Conservation (phyloP, 2,113 vertebrate species). For the Megalops atlanticus region DNA sequence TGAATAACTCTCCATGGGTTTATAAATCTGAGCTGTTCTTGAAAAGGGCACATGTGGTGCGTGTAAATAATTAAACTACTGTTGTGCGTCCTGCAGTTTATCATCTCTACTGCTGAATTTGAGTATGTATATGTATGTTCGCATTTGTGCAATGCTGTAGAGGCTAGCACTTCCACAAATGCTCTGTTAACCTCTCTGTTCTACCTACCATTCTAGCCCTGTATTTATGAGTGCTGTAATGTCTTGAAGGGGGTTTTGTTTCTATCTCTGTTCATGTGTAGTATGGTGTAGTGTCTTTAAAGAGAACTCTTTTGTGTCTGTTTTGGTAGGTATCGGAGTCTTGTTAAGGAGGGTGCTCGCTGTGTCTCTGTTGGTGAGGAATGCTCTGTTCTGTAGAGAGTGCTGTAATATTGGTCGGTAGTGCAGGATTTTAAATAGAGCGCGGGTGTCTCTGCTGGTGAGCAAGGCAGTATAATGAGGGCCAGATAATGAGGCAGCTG, state of each 20-base stretch:
- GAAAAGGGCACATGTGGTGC: background rate
- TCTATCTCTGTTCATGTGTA: too few relatives aligned
- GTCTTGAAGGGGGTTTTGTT: too few relatives aligned
- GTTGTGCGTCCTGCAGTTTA: background rate
- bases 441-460: background rate
- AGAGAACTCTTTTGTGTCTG: background rate
- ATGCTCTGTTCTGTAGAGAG: background rate
- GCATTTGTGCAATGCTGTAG: background rate
- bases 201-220: too few relatives aligned
- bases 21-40: constrained; percentile 15
- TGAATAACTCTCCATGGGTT: background rate
- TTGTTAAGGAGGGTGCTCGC: background rate
- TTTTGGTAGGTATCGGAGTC: background rate
- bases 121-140: background rate
- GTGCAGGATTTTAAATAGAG: background rate
- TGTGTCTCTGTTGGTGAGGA: background rate
- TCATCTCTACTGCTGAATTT: too few relatives aligned
- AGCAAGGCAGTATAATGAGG: background rate
- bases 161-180: background rate
- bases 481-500: background rate
- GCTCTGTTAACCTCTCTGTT: background rate
- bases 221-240: too few relatives aligned
- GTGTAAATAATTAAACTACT: background rate
- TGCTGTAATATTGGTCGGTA: background rate
- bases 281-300: background rate